Evolutionary conservation across 2,113 vertebrate genomes (phyloP), one percentile per base, ranked within the genome.

Genomic region (Leuciscus idus): DNA sequence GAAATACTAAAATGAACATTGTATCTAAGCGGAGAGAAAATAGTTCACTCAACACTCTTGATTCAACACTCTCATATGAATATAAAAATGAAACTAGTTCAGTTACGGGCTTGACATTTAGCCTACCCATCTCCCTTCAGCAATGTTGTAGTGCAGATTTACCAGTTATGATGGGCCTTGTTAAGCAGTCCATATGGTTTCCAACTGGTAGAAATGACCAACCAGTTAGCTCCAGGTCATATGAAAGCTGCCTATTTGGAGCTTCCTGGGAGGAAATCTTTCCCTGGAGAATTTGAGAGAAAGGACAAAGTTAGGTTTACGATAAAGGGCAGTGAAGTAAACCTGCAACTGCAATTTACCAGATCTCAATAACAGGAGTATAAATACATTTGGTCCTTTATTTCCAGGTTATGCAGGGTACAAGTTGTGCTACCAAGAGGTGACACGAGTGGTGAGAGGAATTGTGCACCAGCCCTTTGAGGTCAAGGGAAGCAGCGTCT

Each of bases 381-480:
- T 62, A 75, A 61, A 80, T 21, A 64, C 23, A 70, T 62, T 83
- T 28, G 13, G 39, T 50, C 70, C 50, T 87, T 46, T 61, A 30
- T 80, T 33, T 85, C 30, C 92, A 99, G 98, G 97, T 84, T 95
- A 96, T 74, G 95, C 94, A 17, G 97, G 98, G 86, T 99, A 99
- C 88, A 96, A 96, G 88, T 92, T 97, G 89, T 99, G 98, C 93
- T 99, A 98, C 88, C 91, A 95, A 0, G 98, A 99, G 94, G 96
- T 99, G 70, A 92, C 95, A 90, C 96, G 91, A 86, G 96, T 99
- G 77, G 95, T 99, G 84, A 96, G 94, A 89, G 97, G 97, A 17
- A 96, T 96, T 86, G 94, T 99, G 79, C 97, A 99, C 90, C 97
- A 98, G 89, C 97, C 97, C 9, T 96, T 95, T 13, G 98, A 99